Conservation (phyloP, 2,888 invertebrate species). For the Tipula unca region DNA sequence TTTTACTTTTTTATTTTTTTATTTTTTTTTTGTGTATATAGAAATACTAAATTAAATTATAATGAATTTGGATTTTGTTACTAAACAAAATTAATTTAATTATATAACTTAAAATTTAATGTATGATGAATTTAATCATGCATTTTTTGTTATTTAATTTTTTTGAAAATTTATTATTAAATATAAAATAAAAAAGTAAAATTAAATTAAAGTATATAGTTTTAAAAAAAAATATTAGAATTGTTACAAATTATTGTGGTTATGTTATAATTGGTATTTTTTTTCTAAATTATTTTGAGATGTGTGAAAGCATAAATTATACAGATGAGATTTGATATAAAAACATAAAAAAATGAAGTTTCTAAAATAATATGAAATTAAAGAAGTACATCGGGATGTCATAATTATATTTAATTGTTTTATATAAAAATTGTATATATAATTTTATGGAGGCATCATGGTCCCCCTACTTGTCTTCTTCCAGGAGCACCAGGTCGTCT, state of each 20-base stretch:
- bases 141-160: not conserved
- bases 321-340: not conserved
- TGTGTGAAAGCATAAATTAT: not conserved
- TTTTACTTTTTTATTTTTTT: not conserved
- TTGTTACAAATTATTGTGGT: not conserved
- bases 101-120: not conserved
- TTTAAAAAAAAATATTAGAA: not conserved
- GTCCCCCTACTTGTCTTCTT: constrained; percentile 55
- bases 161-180: too few species aligned
- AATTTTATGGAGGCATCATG: constrained; percentile 21
- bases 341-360: not conserved
- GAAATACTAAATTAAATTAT: not conserved
- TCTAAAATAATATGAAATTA: not conserved
- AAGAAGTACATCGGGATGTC: constrained; percentile 20
- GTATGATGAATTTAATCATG: not conserved
- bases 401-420: constrained; percentile 18
- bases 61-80: constrained; percentile 2
- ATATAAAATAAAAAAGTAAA: not conserved
- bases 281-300: not conserved
- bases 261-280: not conserved
- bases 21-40: not conserved
- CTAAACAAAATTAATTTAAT: not conserved
- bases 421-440: constrained; percentile 14
- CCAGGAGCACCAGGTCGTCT: constrained; percentile 80
- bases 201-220: not conserved